Evolutionary conservation across 2,888 invertebrate genomes (phyloP).

Genomic region (Vanessa cardui): DNA sequence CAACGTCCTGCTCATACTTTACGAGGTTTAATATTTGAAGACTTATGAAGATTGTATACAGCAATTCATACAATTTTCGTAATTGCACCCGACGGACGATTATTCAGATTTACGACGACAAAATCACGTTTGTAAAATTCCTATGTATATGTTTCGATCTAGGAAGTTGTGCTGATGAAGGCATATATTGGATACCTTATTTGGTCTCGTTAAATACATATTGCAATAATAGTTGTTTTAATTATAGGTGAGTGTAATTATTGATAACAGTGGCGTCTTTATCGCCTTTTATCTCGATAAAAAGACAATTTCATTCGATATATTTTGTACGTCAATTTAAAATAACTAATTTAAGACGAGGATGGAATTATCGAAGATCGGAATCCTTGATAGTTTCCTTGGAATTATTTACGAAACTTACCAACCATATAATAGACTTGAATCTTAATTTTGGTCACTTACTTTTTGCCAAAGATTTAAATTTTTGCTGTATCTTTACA

Average conservation of each 20-base stretch:
- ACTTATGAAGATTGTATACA: constrained; percentile 24
- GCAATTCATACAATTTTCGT: constrained; percentile 38
- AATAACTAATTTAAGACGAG: background rate
- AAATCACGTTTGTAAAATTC: constrained; percentile 24
- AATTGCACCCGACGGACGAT: constrained; percentile 31
- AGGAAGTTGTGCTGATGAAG: constrained; percentile 31
- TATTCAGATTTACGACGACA: constrained; percentile 36
- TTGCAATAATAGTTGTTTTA: constrained; percentile 13
- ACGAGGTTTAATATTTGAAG: constrained; percentile 28
- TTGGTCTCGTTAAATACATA: constrained; percentile 24
- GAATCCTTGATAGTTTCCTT: background rate
- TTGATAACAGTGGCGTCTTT: constrained; percentile 9
- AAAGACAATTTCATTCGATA: constrained; percentile 4
- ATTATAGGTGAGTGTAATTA: constrained; percentile 9
- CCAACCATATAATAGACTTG: too few species aligned
- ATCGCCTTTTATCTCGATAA: background rate
- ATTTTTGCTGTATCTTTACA: too few species aligned
- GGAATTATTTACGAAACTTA: background rate
- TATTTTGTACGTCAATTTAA: constrained; percentile 4
- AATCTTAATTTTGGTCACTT: too few species aligned
- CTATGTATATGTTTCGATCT: constrained; percentile 28
- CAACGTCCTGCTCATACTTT: constrained; percentile 25
- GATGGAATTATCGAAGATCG: background rate
- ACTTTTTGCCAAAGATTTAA: too few species aligned
- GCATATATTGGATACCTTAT: constrained; percentile 18